These are phyloP conservation scores for Hetaerina titia DNA, from an alignment of 2,888 invertebrate species.

Conservation along the genomic window DNA sequence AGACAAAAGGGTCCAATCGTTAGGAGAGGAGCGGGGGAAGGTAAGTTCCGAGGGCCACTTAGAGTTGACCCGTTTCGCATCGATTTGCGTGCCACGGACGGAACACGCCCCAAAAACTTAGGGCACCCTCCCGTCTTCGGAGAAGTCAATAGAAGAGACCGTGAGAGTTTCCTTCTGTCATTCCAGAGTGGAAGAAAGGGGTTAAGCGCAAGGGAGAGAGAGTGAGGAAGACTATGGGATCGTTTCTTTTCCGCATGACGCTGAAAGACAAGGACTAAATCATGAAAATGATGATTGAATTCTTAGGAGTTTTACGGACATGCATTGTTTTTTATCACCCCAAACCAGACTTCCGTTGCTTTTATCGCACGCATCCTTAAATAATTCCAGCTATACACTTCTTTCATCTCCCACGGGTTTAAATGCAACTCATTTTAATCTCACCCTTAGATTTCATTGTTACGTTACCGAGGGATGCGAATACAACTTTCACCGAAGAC, in stretches of 20 bases:
- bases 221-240: neutral
- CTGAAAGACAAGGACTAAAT: neutral
- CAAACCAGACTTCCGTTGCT: neutral
- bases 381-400: neutral
- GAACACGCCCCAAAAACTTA: neutral
- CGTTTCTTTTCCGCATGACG: neutral
- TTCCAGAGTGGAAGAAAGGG: neutral
- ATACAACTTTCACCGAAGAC: neutral
- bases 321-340: neutral
- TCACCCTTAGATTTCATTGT: neutral
- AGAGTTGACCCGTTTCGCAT: constrained; percentile 6
- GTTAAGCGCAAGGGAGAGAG: neutral
- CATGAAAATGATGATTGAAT: neutral
- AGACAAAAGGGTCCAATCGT: neutral
- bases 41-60: neutral
- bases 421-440: neutral
- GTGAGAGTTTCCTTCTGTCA: neutral
- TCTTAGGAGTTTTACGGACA: neutral
- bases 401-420: neutral
- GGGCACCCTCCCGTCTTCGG: neutral
- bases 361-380: neutral
- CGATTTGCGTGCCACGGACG: constrained; percentile 20
- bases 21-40: neutral
- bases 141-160: neutral
- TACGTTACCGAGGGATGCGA: neutral